These are phyloP conservation scores for Nomada hirtipes DNA, from an alignment of 2,888 invertebrate genomes.

Conservation along the genomic window DNA sequence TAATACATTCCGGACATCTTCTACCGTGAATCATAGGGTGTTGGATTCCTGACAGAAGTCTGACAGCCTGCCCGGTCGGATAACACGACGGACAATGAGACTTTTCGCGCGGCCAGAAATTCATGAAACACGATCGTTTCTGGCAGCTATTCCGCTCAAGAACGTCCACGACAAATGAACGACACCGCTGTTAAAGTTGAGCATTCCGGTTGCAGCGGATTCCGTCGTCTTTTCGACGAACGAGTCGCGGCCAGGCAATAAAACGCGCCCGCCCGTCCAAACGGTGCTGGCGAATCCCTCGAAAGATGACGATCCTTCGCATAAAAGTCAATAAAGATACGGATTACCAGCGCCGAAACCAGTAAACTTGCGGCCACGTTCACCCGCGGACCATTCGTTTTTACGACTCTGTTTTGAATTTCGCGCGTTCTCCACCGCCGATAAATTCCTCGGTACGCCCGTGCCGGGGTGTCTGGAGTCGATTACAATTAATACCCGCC, in stretches of 20 bases:
- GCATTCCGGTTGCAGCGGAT: background rate
- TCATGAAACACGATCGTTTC: background rate
- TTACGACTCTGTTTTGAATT: conserved; percentile 76
- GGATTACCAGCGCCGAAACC: conserved; percentile 73
- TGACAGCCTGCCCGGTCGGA: background rate
- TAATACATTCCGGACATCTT: conserved; percentile 18
- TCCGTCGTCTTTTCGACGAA: conserved; percentile 12
- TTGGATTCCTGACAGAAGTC: background rate
- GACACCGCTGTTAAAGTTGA: background rate
- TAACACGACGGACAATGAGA: background rate
- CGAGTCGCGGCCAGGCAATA: conserved; percentile 46
- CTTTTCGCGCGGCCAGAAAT: too few species aligned
- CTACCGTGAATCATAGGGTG: background rate
- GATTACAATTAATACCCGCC: conserved; percentile 37
- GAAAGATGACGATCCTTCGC: conserved; percentile 68
- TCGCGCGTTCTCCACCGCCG: conserved; percentile 52
- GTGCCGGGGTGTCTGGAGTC: conserved; percentile 12
- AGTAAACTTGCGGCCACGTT: conserved; percentile 64
- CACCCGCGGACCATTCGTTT: conserved; percentile 65
- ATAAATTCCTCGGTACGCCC: conserved; percentile 32
- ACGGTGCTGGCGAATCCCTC: conserved; percentile 46
- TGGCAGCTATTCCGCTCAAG: background rate
- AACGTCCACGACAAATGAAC: background rate
- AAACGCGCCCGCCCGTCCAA: conserved; percentile 38
- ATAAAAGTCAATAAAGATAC: conserved; percentile 79